phyloP scores from a whole-genome alignment of 2,113 vertebrate genomes.

The Merops nubicus region DNA sequence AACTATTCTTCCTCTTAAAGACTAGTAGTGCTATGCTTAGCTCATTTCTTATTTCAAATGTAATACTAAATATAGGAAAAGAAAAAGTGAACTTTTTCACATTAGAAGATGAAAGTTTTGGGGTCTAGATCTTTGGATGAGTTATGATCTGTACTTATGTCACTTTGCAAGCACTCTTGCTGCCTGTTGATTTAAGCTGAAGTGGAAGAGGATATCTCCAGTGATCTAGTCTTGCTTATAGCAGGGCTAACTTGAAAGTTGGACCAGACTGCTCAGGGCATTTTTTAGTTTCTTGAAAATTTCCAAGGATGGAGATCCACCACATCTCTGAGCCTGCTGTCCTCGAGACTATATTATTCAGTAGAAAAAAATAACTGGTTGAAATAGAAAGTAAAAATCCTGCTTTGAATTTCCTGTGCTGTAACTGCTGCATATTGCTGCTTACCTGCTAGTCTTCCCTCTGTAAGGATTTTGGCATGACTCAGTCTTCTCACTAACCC shows the following conservation, averaged over 20 bases:
- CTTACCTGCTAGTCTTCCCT: not conserved
- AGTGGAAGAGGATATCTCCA: not conserved
- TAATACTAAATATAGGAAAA: not conserved
- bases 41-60: not conserved
- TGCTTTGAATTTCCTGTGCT: not conserved
- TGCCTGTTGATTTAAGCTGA: not conserved
- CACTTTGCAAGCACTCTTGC: not conserved
- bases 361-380: not conserved
- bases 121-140: not conserved
- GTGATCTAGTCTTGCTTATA: not conserved
- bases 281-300: not conserved
- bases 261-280: not conserved
- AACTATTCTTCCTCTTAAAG: not conserved
- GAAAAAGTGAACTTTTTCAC: not conserved
- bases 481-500: not conserved
- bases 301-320: not conserved
- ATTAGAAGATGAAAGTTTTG: not conserved
- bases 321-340: not conserved
- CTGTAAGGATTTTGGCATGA: not conserved
- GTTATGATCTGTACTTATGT: not conserved
- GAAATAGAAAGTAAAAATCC: not conserved
- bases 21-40: not conserved
- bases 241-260: not conserved
- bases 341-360: not conserved
- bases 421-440: not conserved